Conservation (phyloP, 2,113 vertebrate species). For the Colistium nudipinnis region DNA sequence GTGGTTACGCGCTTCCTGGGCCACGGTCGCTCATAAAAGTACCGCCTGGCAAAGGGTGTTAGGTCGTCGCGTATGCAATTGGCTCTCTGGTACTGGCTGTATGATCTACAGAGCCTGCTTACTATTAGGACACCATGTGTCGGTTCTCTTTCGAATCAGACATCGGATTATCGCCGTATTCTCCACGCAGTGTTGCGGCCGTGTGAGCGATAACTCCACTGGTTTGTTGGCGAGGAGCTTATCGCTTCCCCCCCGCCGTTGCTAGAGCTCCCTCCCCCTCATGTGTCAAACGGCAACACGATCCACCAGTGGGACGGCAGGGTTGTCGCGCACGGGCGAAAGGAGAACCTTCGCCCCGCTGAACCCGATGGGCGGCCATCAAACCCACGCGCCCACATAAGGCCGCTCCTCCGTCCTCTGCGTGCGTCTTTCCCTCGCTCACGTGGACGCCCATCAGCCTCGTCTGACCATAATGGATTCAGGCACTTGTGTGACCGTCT, state of each 20-base stretch:
- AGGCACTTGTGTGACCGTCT: conserved; percentile 23
- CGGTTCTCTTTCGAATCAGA: not conserved
- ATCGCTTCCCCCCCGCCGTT: too few relatives aligned
- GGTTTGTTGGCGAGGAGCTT: too few relatives aligned
- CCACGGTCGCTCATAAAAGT: conserved; percentile 5
- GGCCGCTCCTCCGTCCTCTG: too few relatives aligned
- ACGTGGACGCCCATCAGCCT: conserved; percentile 16
- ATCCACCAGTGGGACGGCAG: too few relatives aligned
- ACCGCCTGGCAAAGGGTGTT: not conserved
- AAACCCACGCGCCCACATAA: not conserved
- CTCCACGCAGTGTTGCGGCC: too few relatives aligned
- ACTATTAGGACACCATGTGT: not conserved
- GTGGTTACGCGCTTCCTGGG: conserved; percentile 28
- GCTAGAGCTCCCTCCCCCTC: too few relatives aligned
- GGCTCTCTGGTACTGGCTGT: not conserved
- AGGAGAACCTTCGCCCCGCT: too few relatives aligned
- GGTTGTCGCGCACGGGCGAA: too few relatives aligned
- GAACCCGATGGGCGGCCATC: too few relatives aligned
- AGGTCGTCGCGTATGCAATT: not conserved
- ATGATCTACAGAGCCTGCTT: not conserved
- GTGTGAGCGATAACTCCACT: too few relatives aligned
- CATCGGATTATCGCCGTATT: not conserved
- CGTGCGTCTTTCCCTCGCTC: conserved; percentile 1
- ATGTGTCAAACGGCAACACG: too few relatives aligned
- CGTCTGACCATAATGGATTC: conserved; percentile 26